Conservation (phyloP, 2,113 vertebrate genomes). For the Spizaetus ornatus region DNA sequence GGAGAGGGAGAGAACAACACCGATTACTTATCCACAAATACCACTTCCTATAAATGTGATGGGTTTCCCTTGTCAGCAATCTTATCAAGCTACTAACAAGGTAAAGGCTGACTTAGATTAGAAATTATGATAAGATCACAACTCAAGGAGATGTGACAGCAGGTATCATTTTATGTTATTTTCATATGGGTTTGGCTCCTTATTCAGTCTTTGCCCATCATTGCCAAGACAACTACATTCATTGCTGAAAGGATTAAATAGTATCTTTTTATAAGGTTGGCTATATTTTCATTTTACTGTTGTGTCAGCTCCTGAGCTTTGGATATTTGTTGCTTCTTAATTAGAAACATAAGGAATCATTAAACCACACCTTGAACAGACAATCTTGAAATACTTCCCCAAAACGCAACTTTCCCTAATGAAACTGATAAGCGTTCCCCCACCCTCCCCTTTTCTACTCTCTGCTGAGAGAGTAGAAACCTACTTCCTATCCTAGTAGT, state of each 20-base stretch:
- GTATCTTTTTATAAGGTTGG: background rate
- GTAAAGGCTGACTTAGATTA: background rate
- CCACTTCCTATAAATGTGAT: background rate
- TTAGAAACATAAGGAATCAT: background rate
- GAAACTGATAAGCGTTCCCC: background rate
- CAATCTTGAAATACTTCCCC: background rate
- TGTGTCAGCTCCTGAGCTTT: background rate
- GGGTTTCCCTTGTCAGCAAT: background rate
- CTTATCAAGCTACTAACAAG: background rate
- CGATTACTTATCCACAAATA: background rate
- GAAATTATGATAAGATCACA: background rate
- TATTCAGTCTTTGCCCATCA: background rate
- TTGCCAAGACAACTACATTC: background rate
- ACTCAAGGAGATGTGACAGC: background rate
- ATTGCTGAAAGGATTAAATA: background rate
- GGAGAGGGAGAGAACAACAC: background rate
- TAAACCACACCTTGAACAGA: background rate
- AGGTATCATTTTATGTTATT: background rate
- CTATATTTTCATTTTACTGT: background rate
- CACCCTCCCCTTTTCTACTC: background rate
- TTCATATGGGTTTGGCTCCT: background rate
- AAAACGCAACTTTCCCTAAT: background rate
- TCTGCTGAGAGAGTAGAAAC: background rate
- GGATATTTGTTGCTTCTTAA: background rate
- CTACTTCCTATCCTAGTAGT: accelerated